These are phyloP conservation scores for Loris lydekkerianus DNA, from an alignment of 2,797 vertebrate genomes.

Conservation along the genomic window DNA sequence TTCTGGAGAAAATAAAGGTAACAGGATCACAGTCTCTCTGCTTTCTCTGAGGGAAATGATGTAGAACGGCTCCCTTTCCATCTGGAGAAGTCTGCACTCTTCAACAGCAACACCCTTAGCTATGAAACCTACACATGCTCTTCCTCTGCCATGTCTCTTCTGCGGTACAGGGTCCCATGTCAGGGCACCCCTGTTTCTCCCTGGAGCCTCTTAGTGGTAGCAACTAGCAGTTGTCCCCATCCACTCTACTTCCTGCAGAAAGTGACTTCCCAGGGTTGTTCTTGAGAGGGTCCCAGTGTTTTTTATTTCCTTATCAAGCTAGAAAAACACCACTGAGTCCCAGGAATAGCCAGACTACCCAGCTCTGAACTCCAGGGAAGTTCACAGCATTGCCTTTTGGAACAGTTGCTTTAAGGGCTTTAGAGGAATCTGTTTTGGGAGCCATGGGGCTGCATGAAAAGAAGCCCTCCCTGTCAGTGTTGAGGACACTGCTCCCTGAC, in stretches of 20 bases:
- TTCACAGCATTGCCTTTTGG: neutral
- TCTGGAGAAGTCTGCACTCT: neutral
- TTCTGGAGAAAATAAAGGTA: conserved; percentile 6
- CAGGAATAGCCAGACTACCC: neutral
- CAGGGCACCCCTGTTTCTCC: rapidly evolving
- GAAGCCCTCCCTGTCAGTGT: neutral
- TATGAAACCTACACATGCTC: too few relatives aligned
- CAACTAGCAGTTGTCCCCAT: neutral
- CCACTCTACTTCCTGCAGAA: neutral
- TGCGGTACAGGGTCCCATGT: neutral
- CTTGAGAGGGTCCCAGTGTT: neutral
- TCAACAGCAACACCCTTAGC: neutral
- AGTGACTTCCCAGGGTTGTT: neutral
- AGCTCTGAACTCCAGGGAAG: neutral
- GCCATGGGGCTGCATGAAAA: neutral
- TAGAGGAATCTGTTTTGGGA: neutral
- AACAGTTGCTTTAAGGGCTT: neutral
- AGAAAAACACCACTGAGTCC: neutral
- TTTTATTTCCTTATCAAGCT: neutral
- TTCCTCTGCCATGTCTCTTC: neutral
- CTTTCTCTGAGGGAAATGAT: neutral
- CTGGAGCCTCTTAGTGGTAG: neutral
- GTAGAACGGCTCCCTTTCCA: rapidly evolving
- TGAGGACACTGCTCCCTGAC: neutral
- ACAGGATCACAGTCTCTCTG: neutral